Conservation (phyloP, 2,888 invertebrate species). For the Dendrolimus pini region DNA sequence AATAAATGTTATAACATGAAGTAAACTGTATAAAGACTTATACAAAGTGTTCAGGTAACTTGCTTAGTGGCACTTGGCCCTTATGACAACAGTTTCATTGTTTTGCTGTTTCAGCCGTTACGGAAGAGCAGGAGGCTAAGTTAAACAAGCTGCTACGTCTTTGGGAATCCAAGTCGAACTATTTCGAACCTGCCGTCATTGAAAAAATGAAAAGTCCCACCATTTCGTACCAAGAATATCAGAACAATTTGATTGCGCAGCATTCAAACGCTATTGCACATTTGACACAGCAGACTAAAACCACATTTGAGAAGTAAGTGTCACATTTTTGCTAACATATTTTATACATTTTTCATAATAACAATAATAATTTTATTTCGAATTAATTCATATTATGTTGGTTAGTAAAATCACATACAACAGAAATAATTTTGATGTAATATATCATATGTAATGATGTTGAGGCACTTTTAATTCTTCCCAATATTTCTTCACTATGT, state of each 20-base stretch:
- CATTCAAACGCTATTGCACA: slow-evolving; percentile 87
- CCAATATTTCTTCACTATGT: no score
- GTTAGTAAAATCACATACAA: no score
- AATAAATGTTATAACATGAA: neutral
- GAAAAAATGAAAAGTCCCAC: slow-evolving; percentile 92
- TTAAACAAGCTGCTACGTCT: slow-evolving; percentile 94
- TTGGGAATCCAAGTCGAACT: slow-evolving; percentile 97
- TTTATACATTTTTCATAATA: no score
- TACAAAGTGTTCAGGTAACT: slow-evolving; percentile 52
- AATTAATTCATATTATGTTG: neutral
- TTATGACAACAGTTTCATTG: slow-evolving; percentile 57
- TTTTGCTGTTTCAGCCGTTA: slow-evolving; percentile 81
- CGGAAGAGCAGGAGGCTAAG: slow-evolving; percentile 92
- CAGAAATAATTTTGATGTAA: no score
- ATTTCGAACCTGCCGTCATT: slow-evolving; percentile 88
- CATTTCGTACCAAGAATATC: slow-evolving; percentile 92
- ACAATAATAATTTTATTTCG: no score
- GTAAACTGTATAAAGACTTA: neutral
- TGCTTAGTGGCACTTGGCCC: slow-evolving; percentile 52
- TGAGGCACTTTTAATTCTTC: no score
- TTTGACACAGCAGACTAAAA: slow-evolving; percentile 87
- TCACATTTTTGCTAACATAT: slow-evolving; percentile 9
- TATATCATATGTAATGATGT: no score
- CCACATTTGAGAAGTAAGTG: slow-evolving; percentile 85
- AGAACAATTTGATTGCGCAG: slow-evolving; percentile 88